phyloP scores from a whole-genome alignment of 1,140 invertebrate genomes.

The Cryptotermes secundus region DNA sequence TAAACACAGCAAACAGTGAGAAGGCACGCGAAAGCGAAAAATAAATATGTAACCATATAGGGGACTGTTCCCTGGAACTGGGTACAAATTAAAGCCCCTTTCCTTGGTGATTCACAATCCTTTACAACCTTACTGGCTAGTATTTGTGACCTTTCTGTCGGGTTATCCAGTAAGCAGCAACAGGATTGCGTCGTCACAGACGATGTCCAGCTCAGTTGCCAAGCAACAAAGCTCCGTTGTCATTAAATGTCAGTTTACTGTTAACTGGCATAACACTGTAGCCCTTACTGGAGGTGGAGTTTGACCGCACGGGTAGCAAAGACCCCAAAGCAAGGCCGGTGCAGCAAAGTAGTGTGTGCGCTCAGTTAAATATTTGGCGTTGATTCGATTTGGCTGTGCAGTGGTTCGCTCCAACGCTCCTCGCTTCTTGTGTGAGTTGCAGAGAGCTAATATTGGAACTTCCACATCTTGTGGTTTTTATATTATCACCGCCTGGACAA shows the following conservation, averaged over 20 bases:
- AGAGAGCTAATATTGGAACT: constrained; percentile 11
- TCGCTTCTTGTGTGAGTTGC: background rate
- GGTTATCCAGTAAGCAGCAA: background rate
- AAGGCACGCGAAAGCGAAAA: too few relatives aligned
- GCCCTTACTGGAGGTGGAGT: background rate
- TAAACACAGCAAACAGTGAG: too few relatives aligned
- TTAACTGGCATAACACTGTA: background rate
- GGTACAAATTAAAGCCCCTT: too few relatives aligned
- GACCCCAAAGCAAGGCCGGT: background rate
- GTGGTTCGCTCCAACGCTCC: background rate
- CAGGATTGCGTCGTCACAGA: background rate
- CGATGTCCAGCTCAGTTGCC: background rate
- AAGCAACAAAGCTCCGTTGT: too few relatives aligned
- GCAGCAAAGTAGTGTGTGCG: constrained; percentile 11
- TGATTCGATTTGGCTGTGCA: background rate
- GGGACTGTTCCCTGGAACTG: too few relatives aligned
- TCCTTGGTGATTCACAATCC: too few relatives aligned
- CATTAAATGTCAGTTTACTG: background rate
- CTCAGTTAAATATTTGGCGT: constrained; percentile 13
- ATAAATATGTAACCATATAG: too few relatives aligned
- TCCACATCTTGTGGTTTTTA: background rate
- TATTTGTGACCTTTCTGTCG: background rate
- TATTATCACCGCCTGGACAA: background rate
- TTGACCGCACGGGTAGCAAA: background rate
- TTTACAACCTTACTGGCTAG: background rate